phyloP scores from a whole-genome alignment of 2,888 invertebrate genomes.

The Zygogramma bicolorata region DNA sequence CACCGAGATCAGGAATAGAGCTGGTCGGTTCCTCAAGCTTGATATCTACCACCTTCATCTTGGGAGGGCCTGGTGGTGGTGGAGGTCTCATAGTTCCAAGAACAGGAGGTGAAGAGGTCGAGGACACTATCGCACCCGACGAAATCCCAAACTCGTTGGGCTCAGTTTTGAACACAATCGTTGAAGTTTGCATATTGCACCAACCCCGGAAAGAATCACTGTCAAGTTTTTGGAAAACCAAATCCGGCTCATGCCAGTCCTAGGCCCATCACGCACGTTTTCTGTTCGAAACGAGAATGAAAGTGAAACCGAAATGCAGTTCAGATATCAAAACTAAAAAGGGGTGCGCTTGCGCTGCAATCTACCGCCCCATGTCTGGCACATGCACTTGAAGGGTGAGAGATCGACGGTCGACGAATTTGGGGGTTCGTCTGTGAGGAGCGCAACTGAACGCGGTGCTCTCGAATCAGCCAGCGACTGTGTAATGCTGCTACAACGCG shows the following conservation, averaged over 20 bases:
- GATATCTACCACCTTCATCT: slow-evolving; percentile 58
- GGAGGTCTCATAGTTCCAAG: slow-evolving; percentile 69
- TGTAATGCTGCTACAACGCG: slow-evolving; percentile 23
- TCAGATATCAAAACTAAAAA: slow-evolving; percentile 54
- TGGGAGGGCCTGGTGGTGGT: slow-evolving; percentile 68
- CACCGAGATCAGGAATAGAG: slow-evolving; percentile 90
- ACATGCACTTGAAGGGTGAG: slow-evolving; percentile 68
- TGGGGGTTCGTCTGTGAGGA: slow-evolving; percentile 66
- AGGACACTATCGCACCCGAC: slow-evolving; percentile 60
- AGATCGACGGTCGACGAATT: slow-evolving; percentile 46
- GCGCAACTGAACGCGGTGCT: slow-evolving; percentile 65
- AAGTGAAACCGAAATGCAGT: slow-evolving; percentile 67
- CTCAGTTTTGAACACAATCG: slow-evolving; percentile 65
- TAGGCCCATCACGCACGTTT: slow-evolving; percentile 38
- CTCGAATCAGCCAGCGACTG: slow-evolving; percentile 43
- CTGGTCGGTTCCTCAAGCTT: slow-evolving; percentile 85
- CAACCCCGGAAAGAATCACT: slow-evolving; percentile 12
- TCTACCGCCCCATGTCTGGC: slow-evolving; percentile 67
- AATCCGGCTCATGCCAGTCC: not conserved
- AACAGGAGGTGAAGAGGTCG: slow-evolving; percentile 63
- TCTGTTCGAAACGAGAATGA: slow-evolving; percentile 59
- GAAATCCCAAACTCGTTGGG: slow-evolving; percentile 60
- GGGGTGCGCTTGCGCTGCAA: slow-evolving; percentile 70
- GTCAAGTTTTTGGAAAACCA: not conserved
- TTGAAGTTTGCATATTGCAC: slow-evolving; percentile 73